phyloP scores from a whole-genome alignment of 2,113 vertebrate species.

The Xenopus tropicalis region UCB_Xtro_10.0 CM004449.2:103292001-103292500 shows the following conservation, averaged over 20 bases:
- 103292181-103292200: not conserved
- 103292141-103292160: not conserved
- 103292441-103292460: slow-evolving; percentile 1
- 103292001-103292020: no score
- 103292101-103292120: no score
- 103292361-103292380: not conserved
- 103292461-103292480: not conserved
- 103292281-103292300: slow-evolving; percentile 3
- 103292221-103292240: slow-evolving; percentile 2
- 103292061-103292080: no score
- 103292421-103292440: not conserved
- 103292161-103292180: not conserved
- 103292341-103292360: slow-evolving; percentile 4
- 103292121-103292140: no score
- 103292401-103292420: slow-evolving; percentile 6
- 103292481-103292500: not conserved
- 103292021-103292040: no score
- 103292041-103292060: no score
- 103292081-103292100: no score
- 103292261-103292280: slow-evolving; percentile 10
- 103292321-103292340: slow-evolving; percentile 9
- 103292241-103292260: slow-evolving; percentile 8
- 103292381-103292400: not conserved
- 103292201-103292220: not conserved
- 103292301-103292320: slow-evolving; percentile 7